Evolutionary conservation across 2,113 vertebrate genomes (phyloP).

Genomic region (Malurus alboscapulatus): DNA sequence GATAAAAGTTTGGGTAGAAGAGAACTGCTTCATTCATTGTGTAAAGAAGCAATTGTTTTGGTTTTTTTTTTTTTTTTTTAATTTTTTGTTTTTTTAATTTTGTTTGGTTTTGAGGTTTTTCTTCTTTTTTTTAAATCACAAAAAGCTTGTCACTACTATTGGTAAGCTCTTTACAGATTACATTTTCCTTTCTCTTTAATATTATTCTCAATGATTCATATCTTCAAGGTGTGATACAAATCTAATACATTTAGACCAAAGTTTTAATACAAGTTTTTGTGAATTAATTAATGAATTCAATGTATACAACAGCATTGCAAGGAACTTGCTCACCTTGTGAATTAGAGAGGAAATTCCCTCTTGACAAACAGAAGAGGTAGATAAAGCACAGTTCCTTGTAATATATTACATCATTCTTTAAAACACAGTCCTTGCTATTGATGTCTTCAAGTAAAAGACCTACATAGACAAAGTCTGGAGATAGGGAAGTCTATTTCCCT

Average conservation of each 20-base stretch:
- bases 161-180: not conserved
- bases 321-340: not conserved
- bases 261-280: not conserved
- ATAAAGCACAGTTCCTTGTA: not conserved
- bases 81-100: not conserved
- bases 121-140: accelerated
- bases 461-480: not conserved
- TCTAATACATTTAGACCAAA: not conserved
- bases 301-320: not conserved
- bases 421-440: accelerated
- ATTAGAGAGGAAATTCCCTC: not conserved
- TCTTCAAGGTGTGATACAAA: not conserved
- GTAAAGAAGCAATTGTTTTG: not conserved
- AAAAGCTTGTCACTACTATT: not conserved
- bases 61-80: not conserved
- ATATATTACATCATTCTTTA: not conserved
- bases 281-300: not conserved
- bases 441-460: not conserved
- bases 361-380: not conserved
- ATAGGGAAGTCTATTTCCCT: not conserved
- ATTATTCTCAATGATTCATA: not conserved
- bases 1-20: not conserved
- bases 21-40: not conserved
- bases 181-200: not conserved
- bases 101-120: accelerated